phyloP scores from a whole-genome alignment of 2,888 invertebrate species.

The Dolichomitus sp. region DNA sequence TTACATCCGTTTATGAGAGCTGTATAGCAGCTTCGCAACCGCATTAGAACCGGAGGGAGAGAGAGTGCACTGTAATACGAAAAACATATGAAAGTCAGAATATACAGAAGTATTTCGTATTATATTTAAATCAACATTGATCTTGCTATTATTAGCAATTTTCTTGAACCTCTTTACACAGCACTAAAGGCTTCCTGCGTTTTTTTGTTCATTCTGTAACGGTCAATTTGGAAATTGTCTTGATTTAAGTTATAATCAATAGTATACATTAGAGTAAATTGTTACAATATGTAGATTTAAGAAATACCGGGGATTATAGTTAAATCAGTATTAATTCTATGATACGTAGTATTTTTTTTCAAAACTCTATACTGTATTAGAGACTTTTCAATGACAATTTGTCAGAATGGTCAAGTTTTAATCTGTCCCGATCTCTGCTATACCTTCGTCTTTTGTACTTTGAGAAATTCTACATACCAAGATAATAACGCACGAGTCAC shows the following conservation, averaged over 20 bases:
- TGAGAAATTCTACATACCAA: not conserved
- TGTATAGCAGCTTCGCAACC: conserved; percentile 19
- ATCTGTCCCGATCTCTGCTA: not conserved
- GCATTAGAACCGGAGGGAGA: not conserved
- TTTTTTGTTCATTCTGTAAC: no score
- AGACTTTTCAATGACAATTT: not conserved
- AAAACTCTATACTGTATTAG: not conserved
- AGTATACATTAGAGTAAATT: not conserved
- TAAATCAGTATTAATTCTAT: not conserved
- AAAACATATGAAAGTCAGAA: no score
- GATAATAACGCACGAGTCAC: conserved; percentile 1
- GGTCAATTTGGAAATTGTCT: not conserved
- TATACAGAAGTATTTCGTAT: no score
- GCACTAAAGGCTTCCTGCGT: no score
- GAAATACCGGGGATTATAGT: not conserved
- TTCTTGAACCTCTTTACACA: no score
- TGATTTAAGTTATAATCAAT: not conserved
- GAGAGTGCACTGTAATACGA: not conserved
- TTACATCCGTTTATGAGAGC: conserved; percentile 28
- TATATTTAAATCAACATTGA: no score
- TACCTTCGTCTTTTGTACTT: not conserved
- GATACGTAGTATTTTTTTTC: not conserved
- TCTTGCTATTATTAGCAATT: no score
- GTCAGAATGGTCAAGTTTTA: not conserved
- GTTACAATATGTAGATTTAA: not conserved